Base-by-base conservation (phyloP, 2,888 invertebrate species). In the Mimumesa dahlbomi region DNA sequence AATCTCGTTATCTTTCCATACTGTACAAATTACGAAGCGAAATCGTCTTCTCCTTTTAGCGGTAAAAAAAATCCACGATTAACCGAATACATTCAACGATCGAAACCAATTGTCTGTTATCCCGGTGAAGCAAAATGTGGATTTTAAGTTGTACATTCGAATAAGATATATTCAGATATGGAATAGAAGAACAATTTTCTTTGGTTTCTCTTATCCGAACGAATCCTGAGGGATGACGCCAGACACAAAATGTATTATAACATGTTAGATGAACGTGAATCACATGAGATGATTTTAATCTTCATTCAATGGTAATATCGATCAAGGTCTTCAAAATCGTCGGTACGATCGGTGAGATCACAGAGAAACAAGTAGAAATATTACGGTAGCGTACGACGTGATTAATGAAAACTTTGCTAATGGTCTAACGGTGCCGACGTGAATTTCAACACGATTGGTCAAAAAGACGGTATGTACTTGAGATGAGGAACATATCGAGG, bases 21-120 rank as follows among this genome's bases (percentile, higher is more conserved):
- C 29, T 50, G 56, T 56, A 59, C 58, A 42, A 36, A 53, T 38
- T 49, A 40, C 36, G 59, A 54, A 62, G 73, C 72, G 31, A 46
- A n/a, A n/a, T n/a, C n/a, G n/a, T n/a, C n/a, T n/a, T n/a, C n/a
- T n/a, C n/a, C n/a, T n/a, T n/a, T n/a, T n/a, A n/a, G n/a, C n/a
- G n/a, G n/a, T n/a, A n/a, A n/a, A n/a, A n/a, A n/a, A n/a, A n/a
- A n/a, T n/a, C n/a, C n/a, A n/a, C n/a, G n/a, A n/a, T n/a, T n/a
- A n/a, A n/a, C n/a, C n/a, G n/a, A n/a, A n/a, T n/a, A n/a, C n/a
- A n/a, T n/a, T n/a, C n/a, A n/a, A n/a, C n/a, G n/a, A n/a, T n/a
- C n/a, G n/a, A n/a, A n/a, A n/a, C n/a, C n/a, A n/a, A n/a, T n/a
- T n/a, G n/a, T n/a, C n/a, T n/a, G n/a, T n/a, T n/a, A n/a, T n/a